These are phyloP conservation scores for Pseudanteris insignis DNA, from an alignment of 2,888 invertebrate genomes.

Conservation along the genomic window DNA sequence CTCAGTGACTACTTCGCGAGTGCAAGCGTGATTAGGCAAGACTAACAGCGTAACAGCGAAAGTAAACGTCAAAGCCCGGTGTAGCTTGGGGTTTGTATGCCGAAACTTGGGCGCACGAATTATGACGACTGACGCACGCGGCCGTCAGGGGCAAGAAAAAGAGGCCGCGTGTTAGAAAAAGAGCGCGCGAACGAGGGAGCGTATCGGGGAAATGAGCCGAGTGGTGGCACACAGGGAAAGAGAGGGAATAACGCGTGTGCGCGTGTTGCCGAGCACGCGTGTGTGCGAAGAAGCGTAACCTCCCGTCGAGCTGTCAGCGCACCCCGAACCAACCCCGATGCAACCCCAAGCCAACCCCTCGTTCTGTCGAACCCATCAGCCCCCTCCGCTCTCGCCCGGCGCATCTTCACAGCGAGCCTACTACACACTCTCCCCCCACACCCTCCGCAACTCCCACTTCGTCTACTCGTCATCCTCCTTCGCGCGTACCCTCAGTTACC, in stretches of 20 bases:
- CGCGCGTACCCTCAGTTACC: too few species aligned
- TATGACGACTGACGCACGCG: constrained; percentile 60
- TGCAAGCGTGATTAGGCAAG: too few species aligned
- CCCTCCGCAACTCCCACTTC: too few species aligned
- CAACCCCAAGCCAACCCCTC: constrained; percentile 52
- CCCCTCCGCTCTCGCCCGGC: constrained; percentile 16
- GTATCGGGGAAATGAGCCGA: constrained; percentile 43
- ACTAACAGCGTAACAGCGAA: too few species aligned
- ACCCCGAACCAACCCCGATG: constrained; percentile 62
- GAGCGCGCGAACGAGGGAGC: constrained; percentile 45
- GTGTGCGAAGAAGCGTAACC: constrained; percentile 66
- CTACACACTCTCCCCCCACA: too few species aligned
- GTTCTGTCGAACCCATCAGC: constrained; percentile 42
- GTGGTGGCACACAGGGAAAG: constrained; percentile 46
- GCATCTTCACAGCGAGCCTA: neutral
- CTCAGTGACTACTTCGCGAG: too few species aligned
- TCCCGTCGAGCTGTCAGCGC: constrained; percentile 65
- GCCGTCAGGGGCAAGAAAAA: constrained; percentile 47
- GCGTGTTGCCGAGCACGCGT: constrained; percentile 44
- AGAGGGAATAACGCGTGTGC: constrained; percentile 44
- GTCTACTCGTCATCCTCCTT: too few species aligned
- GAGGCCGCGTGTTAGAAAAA: constrained; percentile 48
- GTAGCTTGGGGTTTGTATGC: constrained; percentile 60
- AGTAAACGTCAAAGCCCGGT: constrained; percentile 44
- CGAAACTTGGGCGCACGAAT: constrained; percentile 62